phyloP scores from a whole-genome alignment of 2,113 vertebrate species.

The Carassius gibelio region DNA sequence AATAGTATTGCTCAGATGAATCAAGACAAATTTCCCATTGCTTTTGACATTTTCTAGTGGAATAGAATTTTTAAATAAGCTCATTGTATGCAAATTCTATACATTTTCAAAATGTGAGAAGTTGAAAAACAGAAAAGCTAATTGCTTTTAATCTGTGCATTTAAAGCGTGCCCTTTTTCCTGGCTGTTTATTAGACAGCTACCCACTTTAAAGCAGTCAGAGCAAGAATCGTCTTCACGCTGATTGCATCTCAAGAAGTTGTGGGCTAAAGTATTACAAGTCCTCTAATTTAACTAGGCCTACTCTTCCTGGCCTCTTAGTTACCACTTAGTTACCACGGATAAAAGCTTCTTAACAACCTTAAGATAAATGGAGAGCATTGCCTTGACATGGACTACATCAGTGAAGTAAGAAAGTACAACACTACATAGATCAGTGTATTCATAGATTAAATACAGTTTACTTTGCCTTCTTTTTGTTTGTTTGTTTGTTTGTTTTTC shows the following conservation, averaged over 20 bases:
- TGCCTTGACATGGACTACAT: background rate
- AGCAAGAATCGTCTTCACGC: constrained; percentile 3
- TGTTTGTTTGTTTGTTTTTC: background rate
- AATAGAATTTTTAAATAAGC: background rate
- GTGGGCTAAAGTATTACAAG: constrained; percentile 6
- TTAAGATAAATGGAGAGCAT: constrained; percentile 32
- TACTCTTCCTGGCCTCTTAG: constrained; percentile 22
- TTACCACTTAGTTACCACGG: constrained; percentile 33
- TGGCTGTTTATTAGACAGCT: background rate
- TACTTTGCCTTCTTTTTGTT: background rate
- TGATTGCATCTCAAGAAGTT: constrained; percentile 34
- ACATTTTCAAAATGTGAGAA: no score
- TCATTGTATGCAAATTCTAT: background rate
- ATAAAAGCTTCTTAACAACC: constrained; percentile 38
- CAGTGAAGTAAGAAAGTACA: constrained; percentile 15
- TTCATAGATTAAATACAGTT: background rate
- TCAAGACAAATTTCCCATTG: background rate
- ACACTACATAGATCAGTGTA: background rate
- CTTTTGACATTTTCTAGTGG: background rate
- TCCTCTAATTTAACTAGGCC: constrained; percentile 18
- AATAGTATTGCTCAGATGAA: background rate
- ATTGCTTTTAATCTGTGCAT: background rate
- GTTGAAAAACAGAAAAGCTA: background rate
- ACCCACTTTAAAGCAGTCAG: background rate
- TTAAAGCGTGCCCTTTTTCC: background rate